phyloP scores from a whole-genome alignment of 2,113 vertebrate species.

The Atractosteus spatula region DNA sequence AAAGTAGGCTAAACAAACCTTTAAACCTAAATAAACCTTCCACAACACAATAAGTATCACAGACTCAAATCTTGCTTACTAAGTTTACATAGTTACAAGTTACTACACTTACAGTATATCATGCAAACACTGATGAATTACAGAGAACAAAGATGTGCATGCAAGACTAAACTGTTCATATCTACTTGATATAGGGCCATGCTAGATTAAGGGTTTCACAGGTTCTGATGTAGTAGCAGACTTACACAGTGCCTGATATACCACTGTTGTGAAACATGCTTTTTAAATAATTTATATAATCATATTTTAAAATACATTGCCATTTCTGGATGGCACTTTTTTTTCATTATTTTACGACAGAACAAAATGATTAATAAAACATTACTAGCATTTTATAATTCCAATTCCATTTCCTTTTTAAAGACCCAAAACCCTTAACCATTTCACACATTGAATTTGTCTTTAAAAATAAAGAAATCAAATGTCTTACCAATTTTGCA shows the following conservation, averaged over 20 bases:
- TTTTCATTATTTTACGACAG: too few species aligned
- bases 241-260: neutral
- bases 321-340: too few species aligned
- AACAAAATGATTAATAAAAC: too few species aligned
- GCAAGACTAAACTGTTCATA: neutral
- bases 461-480: constrained; percentile 10
- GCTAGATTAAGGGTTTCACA: constrained; percentile 16
- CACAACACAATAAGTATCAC: too few species aligned
- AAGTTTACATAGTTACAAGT: too few species aligned
- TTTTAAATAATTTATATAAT: neutral
- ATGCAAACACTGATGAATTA: neutral
- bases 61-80: too few species aligned
- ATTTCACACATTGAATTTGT: constrained; percentile 11
- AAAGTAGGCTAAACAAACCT: too few species aligned
- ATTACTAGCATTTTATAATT: too few species aligned
- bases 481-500: constrained; percentile 55
- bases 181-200: neutral
- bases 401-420: neutral
- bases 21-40: too few species aligned
- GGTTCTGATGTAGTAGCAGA: neutral
- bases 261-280: neutral
- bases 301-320: neutral
- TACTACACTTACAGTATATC: too few species aligned
- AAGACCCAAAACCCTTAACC: constrained; percentile 19
- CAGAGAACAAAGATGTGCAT: neutral